Evolutionary conservation across 2,797 vertebrate species (phyloP), one percentile per base, ranked within the genome.

Genomic region (Zenarchopterus dispar): DNA sequence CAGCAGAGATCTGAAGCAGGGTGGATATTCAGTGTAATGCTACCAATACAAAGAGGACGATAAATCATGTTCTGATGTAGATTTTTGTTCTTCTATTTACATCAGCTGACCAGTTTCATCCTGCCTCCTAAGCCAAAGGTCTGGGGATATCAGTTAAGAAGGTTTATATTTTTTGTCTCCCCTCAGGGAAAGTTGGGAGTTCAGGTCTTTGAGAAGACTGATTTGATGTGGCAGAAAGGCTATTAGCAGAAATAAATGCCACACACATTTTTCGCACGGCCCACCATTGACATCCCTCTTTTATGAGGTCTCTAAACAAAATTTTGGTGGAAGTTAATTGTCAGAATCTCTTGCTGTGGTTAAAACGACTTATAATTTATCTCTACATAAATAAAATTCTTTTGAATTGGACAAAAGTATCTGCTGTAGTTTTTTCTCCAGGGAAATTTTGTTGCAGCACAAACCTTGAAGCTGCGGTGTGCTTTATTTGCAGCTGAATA

Each of bases 191-290:
- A 56, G 59, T 54, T 49, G 48, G 51, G 54, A 50, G 60, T 42
- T 77, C 68, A 89, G 80, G 86, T 92, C 74, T 87, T 68, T 54
- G 60, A 84, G 84, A 82, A 78, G 65, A 47, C 63, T 51, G 66
- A 77, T 79, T 82, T 82, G 80, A 75, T 22, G 70, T 74, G 79
- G 63, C 83, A 84, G 78, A 78, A 81, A 90, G 86, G 71, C 88
- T 87, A 90, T 92, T 90, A 91, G 75, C 66, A n/a, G 66, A 75
- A 63, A 71, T 91, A 89, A 93, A 94, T 86, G 44, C 57, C 63
- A 56, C 57, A 44, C 70, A 44, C 26, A 21, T 26, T 8, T 6
- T 70, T 59, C 24, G 48, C 26, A 39, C 39, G 49, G 13, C 24
- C 28, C 15, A 53, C 46, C 26, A 33, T 23, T 41, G 42, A 16